Conservation (phyloP, 1,140 invertebrate species). For the Teleogryllus occipitalis region DNA sequence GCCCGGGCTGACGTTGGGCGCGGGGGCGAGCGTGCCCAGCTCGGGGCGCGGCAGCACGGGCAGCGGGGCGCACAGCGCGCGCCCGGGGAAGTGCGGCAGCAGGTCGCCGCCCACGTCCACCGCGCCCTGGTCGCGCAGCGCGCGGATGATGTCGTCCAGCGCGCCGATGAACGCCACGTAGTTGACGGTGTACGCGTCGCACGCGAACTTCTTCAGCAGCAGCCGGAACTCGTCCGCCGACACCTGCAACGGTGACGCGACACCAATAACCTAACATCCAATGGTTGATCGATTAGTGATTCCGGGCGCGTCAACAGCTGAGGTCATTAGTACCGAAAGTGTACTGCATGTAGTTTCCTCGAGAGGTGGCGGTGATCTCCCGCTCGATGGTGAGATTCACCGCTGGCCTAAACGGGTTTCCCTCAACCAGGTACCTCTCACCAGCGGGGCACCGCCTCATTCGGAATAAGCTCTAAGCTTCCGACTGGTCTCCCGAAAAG, state of each 20-base stretch:
- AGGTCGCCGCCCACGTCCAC: constrained; percentile 43
- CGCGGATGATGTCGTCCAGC: constrained; percentile 40
- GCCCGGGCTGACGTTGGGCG: constrained; percentile 19
- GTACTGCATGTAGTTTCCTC: too few species aligned
- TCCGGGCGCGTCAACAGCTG: too few species aligned
- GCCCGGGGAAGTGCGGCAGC: constrained; percentile 45
- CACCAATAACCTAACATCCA: too few species aligned
- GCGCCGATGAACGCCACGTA: constrained; percentile 59
- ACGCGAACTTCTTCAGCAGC: constrained; percentile 56
- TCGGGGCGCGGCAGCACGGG: constrained; percentile 55
- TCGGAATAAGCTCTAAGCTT: too few species aligned
- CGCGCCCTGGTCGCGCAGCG: constrained; percentile 48
- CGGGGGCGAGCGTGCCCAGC: constrained; percentile 42
- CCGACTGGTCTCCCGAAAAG: too few species aligned
- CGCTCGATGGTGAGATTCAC: too few species aligned
- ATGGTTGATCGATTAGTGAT: too few species aligned
- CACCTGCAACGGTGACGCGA: constrained; percentile 28
- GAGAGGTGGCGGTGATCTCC: too few species aligned
- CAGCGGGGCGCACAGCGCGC: constrained; percentile 51
- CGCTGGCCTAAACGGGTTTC: too few species aligned
- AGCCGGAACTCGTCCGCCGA: constrained; percentile 56
- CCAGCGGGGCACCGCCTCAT: too few species aligned
- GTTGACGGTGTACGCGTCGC: constrained; percentile 59
- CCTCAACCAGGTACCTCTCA: too few species aligned
- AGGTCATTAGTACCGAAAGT: too few species aligned